Percentiles rank a stretch among this genome's conserved stretches.
phyloP scores from a whole-genome alignment of 2,113 vertebrate genomes.

The Rana temporaria region DNA sequence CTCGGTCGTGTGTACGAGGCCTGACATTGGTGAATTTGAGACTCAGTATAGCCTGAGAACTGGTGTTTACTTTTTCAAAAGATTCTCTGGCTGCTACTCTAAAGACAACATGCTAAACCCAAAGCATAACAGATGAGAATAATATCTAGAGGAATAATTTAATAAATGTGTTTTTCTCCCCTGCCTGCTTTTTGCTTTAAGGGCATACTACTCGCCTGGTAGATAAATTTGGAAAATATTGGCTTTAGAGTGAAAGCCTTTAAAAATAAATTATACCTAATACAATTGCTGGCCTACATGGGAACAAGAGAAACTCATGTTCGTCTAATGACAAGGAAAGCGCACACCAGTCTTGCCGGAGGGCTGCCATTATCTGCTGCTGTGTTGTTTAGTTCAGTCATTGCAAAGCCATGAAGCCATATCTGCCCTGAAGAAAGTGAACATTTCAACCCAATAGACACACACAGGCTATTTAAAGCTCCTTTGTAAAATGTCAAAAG shows the following conservation, averaged over 20 bases:
- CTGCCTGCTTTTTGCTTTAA: neutral
- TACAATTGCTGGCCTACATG: constrained; percentile 32
- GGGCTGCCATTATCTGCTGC: constrained; percentile 48
- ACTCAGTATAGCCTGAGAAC: neutral
- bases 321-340: constrained; percentile 25
- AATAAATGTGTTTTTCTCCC: constrained; percentile 12
- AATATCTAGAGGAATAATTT: constrained; percentile 23
- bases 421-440: constrained; percentile 23
- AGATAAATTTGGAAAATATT: constrained; percentile 38
- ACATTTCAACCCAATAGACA: constrained; percentile 12
- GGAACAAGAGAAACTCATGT: constrained; percentile 43
- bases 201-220: constrained; percentile 18
- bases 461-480: constrained; percentile 12
- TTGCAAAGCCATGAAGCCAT: constrained; percentile 32
- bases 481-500: constrained; percentile 28
- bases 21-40: neutral
- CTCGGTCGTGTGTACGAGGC: too few species aligned
- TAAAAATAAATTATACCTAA: constrained; percentile 50
- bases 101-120: neutral
- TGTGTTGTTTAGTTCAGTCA: constrained; percentile 27
- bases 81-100: neutral
- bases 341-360: constrained; percentile 39
- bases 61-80: neutral
- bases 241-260: constrained; percentile 36
- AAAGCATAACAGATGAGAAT: neutral